Conservation (phyloP, 2,797 vertebrate species). For the Phataginus tetradactyla region DNA sequence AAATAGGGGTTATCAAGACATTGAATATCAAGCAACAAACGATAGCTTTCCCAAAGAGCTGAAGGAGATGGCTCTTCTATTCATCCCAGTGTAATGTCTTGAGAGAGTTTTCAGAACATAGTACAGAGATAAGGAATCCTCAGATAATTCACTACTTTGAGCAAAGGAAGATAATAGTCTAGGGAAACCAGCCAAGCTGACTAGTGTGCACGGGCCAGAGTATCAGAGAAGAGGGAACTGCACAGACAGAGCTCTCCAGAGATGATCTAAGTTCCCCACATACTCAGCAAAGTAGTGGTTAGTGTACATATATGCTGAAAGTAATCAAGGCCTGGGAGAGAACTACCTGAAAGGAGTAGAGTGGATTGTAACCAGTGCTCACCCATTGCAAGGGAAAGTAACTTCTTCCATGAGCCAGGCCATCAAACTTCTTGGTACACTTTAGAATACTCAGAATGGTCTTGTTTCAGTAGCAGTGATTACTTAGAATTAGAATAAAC, state of each 20-base stretch:
- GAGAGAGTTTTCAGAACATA: neutral
- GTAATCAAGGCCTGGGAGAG: neutral
- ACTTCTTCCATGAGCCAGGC: neutral
- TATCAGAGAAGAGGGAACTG: neutral
- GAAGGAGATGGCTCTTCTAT: neutral
- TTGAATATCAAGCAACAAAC: neutral
- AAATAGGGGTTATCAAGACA: neutral
- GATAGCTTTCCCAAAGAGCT: neutral
- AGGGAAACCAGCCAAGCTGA: neutral
- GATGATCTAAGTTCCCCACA: neutral
- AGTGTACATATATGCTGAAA: neutral
- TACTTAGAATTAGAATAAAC: neutral
- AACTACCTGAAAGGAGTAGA: neutral
- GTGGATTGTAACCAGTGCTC: neutral
- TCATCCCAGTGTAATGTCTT: neutral
- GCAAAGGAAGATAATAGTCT: neutral
- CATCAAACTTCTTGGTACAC: neutral
- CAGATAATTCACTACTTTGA: neutral
- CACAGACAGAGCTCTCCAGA: too few relatives aligned
- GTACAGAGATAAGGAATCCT: neutral
- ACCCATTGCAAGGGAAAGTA: neutral
- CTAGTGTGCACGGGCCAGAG: too few relatives aligned
- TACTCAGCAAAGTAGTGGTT: neutral
- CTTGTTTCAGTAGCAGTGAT: neutral
- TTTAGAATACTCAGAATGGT: neutral